These are phyloP conservation scores for Chloropsis hardwickii DNA, from an alignment of 2,113 vertebrate genomes.

Conservation along the genomic window DNA sequence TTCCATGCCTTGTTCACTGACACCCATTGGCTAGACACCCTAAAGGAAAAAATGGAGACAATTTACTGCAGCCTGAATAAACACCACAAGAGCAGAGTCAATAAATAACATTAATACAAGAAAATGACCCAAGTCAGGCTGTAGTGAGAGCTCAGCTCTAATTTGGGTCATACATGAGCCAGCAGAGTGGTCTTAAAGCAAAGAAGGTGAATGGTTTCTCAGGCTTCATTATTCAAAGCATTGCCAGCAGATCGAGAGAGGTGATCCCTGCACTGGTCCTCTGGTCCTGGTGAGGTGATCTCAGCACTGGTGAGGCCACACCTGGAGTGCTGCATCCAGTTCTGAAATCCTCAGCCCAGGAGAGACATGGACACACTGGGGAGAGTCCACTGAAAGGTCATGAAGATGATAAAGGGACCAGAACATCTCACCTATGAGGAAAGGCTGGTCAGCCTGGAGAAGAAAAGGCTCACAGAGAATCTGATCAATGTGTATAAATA, in stretches of 20 bases:
- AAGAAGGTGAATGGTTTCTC: neutral
- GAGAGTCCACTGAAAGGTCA: rapidly evolving
- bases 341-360: neutral
- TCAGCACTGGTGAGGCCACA: neutral
- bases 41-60: neutral
- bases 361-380: neutral
- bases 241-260: neutral
- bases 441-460: neutral
- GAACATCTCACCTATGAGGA: neutral
- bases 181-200: neutral
- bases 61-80: neutral
- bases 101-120: neutral
- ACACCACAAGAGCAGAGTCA: neutral
- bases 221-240: neutral
- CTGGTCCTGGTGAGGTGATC: no score
- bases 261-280: neutral
- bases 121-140: neutral
- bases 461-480: neutral
- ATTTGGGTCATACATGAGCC: neutral
- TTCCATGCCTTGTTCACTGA: neutral
- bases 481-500: neutral
- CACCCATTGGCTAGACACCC: neutral
- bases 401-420: neutral
- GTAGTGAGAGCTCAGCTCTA: neutral
- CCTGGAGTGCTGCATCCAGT: neutral